A percentile compares a stretch with the other conserved stretches of the same genome.
These are phyloP conservation scores for Himalopsyche japonica DNA, from an alignment of 2,888 invertebrate genomes.

Conservation along the genomic window DNA sequence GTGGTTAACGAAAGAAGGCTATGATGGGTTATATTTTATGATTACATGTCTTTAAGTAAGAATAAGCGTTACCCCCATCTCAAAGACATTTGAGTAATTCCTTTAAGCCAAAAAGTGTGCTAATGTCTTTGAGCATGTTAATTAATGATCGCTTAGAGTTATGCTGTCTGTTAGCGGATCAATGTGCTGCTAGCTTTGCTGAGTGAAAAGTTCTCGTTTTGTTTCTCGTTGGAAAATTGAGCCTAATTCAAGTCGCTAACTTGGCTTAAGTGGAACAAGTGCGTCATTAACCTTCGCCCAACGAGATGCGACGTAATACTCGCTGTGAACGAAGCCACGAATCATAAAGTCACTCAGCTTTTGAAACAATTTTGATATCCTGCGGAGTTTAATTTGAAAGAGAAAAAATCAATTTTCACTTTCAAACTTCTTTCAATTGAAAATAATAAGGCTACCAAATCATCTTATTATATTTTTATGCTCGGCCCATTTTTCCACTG, in stretches of 20 bases:
- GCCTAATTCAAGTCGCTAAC: conserved; percentile 16
- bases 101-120: neutral
- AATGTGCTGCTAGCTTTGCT: neutral
- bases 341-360: neutral
- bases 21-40: too few relatives aligned
- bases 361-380: neutral
- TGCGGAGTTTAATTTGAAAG: too few relatives aligned
- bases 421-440: too few relatives aligned
- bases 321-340: neutral
- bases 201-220: conserved; percentile 23
- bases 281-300: conserved; percentile 11
- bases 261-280: neutral
- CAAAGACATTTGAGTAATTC: neutral
- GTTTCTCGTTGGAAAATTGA: conserved; percentile 13
- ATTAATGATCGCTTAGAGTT: neutral
- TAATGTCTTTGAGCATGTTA: neutral
- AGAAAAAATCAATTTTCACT: too few relatives aligned
- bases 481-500: too few relatives aligned
- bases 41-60: too few relatives aligned
- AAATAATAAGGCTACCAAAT: too few relatives aligned
- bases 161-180: conserved; percentile 13
- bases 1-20: too few relatives aligned
- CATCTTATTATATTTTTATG: too few relatives aligned
- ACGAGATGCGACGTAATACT: neutral
- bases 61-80: neutral